phyloP scores from a whole-genome alignment of 2,888 invertebrate species.

The Aricia artaxerxes region DNA sequence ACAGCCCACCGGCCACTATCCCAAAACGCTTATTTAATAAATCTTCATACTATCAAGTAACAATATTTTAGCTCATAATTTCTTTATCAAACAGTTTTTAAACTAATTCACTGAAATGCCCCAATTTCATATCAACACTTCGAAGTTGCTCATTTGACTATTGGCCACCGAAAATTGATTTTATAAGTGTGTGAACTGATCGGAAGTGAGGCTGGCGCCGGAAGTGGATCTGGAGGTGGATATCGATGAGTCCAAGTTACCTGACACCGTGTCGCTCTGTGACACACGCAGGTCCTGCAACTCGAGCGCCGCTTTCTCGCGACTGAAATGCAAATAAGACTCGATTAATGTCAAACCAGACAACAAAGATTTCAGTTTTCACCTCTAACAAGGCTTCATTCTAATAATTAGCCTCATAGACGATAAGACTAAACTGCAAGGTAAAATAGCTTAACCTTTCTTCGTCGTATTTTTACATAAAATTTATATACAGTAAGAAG shows the following conservation, averaged over 20 bases:
- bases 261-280: constrained; percentile 82
- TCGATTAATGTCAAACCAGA: background rate
- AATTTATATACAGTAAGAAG: too few species aligned
- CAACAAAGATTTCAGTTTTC: background rate
- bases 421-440: too few species aligned
- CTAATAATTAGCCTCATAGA: too few species aligned
- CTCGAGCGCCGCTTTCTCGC: constrained; percentile 81
- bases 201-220: constrained; percentile 64
- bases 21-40: too few species aligned
- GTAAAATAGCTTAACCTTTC: too few species aligned
- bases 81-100: too few species aligned
- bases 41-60: too few species aligned
- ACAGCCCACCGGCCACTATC: too few species aligned
- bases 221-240: constrained; percentile 76
- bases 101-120: too few species aligned
- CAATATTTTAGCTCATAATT: too few species aligned
- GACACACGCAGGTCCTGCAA: constrained; percentile 73
- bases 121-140: background rate
- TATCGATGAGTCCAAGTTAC: constrained; percentile 76
- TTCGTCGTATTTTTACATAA: too few species aligned
- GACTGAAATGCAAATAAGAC: constrained; percentile 57
- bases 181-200: constrained; percentile 67
- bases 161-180: constrained; percentile 29
- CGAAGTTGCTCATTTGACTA: background rate
- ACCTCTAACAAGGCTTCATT: background rate